Base-by-base conservation (phyloP, 2,888 invertebrate species). In the Polyommatus icarus region DNA sequence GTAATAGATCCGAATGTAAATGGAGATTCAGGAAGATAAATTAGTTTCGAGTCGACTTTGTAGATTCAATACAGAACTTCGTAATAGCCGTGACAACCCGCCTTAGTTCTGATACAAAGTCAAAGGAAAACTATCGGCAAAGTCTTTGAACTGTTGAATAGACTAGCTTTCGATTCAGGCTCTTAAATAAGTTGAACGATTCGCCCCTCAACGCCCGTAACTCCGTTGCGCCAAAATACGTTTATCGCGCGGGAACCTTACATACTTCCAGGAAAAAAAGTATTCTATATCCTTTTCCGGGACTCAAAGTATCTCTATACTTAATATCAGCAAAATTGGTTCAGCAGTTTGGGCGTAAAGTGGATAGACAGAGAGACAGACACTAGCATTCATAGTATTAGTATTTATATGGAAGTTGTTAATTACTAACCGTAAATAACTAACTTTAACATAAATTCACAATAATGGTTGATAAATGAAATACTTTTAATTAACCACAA, bases 41-140 rank as follows among this genome's bases (percentile, higher is more conserved):
- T 73, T 75, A 50, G 50, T 50, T 75, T 54, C 54, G 54, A 50
- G 24, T 40, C 20, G 72, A 6, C 54, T 75, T 50, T 54, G 75
- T 75, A 54, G 75, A 75, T 75, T 75, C 75, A 50, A 75, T 54
- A 50, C 46, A 50, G 54, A 75, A 75, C 50, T 75, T 75, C 18
- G 75, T 75, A 50, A 73, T 75, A 29, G 75, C 75, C 8, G 54
- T 54, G 75, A 75, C 24, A 75, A 20, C 40, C 73, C 46, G 24
- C 1, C 73, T 50, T 15, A 50, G 20, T 73, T 75, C 50, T 8
- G 50, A 50, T 54, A 75, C 75, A 73, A 46, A 73, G 46, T 75
- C 54, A 29, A 75, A 54, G 75, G 54, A 75, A 75, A 75, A 67
- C 67, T 67, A 67, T 67, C 12, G 67, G 18, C 15, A 32, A 67